Base-by-base conservation (phyloP, 2,888 invertebrate species). In the Leucoptera coffeella region DNA sequence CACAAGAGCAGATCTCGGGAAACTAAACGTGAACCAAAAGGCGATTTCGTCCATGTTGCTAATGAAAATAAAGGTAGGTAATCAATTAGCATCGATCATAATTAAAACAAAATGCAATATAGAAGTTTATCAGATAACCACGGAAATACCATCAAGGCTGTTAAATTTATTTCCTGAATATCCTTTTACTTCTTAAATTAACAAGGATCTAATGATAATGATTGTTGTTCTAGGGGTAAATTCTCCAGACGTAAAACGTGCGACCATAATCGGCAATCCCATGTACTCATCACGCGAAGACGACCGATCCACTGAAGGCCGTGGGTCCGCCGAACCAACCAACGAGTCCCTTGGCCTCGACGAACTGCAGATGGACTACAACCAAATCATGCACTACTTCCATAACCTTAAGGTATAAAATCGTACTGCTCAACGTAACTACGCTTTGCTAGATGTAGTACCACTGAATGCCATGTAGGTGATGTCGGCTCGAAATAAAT, bases 371-470 rank as follows among this genome's bases (percentile, higher is more conserved):
- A 90, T 95, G 91, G 91, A 94, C 69, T 95, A 95, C 69, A 92
- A 94, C 58, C 92, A 94, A 75, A 88, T 96, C 61, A 90, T 94
- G 89, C 88, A 93, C 58, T 94, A 95, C 71, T 95, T 96, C 76
- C 92, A 94, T 75, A 94, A 92, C 77, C 78, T 96, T 52, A 95
- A 95, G 79, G 92, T 92, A 76, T 65, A 67, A 56, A 54, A 35
- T 44, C 44, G 38, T 50, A 43, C 50, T 55, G 55, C 23, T 5
- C 12, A 5, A 12, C 23, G 23, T 13, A 52, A 46, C 51, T 45
- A 50, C 43, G 65, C 65, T 65, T 64, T n/a, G n/a, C n/a, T n/a
- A n/a, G n/a, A n/a, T n/a, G n/a, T n/a, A 12, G 12, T 8, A 8
- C 22, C 17, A 7, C 6, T 17, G 14, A 17, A 25, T 15, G 20